Conservation (phyloP, 1,140 invertebrate species). For the Bradynema listronoti region DNA sequence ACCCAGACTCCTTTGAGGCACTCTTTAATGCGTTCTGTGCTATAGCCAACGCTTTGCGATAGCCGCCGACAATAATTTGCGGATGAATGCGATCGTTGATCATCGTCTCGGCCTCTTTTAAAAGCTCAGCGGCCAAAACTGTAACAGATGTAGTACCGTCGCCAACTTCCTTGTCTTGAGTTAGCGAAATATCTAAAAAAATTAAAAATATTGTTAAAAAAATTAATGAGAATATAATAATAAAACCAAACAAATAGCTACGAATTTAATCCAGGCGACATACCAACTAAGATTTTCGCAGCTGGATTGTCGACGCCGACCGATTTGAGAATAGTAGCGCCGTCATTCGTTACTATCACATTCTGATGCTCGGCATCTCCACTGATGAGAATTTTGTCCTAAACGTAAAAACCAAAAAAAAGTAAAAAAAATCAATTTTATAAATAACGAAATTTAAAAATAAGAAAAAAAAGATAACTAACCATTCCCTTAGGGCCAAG, state of each 20-base stretch:
- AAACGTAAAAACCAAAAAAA: slow-evolving; percentile 10
- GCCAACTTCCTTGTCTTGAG: slow-evolving; percentile 98
- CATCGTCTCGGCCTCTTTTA: slow-evolving; percentile 88
- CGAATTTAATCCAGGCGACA: too few relatives aligned
- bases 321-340: slow-evolving; percentile 91
- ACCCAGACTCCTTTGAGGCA: slow-evolving; percentile 72
- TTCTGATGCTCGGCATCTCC: slow-evolving; percentile 72
- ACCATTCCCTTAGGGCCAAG: slow-evolving; percentile 97
- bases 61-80: slow-evolving; percentile 92
- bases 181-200: slow-evolving; percentile 82
- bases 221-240: slow-evolving; percentile 16
- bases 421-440: slow-evolving; percentile 13
- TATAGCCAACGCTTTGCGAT: slow-evolving; percentile 76
- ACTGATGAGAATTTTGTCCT: slow-evolving; percentile 91
- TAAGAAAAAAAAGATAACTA: slow-evolving; percentile 13
- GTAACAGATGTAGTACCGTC: slow-evolving; percentile 99
- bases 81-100: slow-evolving; percentile 92
- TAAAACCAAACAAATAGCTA: too few relatives aligned
- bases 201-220: slow-evolving; percentile 15
- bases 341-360: slow-evolving; percentile 97
- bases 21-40: slow-evolving; percentile 74
- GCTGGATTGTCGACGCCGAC: slow-evolving; percentile 97
- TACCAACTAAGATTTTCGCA: slow-evolving; percentile 85
- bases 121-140: slow-evolving; percentile 85
- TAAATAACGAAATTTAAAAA: slow-evolving; percentile 12